Base-by-base conservation (phyloP, 2,888 invertebrate genomes). In the Pelosia muscerda region DNA sequence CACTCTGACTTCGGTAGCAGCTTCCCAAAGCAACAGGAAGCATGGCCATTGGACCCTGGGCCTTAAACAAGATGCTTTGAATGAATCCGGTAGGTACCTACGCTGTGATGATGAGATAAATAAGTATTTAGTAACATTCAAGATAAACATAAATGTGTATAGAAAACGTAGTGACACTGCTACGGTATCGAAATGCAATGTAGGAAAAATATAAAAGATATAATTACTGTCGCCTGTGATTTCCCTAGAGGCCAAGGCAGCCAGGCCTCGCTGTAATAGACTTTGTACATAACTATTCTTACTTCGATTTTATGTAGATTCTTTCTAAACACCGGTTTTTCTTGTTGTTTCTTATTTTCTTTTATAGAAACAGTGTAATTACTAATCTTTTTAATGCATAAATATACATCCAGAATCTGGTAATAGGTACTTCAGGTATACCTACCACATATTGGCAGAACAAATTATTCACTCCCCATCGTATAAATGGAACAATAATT, bases 221-320 rank as follows among this genome's bases (percentile, higher is more conserved):
- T 90, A 92, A 92, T 92, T 90, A 92, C 87, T 88, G 83, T 79
- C 84, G 83, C 80, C 81, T 76, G 79, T 92, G 91, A 93, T 93
- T 93, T 93, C 93, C 93, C 93, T 31, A 19, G 81, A 49, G 88
- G 68, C 72, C 69, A 71, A 69, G 69, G 76, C 80, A 68, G 69
- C 72, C 77, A 71, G 69, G 63, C 68, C 71, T 68, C 71, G 73
- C 80, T 74, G 78, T 81, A 85, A 81, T 85, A 78, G 82, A 68
- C 69, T 77, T 73, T 72, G 68, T 81, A 73, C 75, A 75, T 75
- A 80, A 78, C 75, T 78, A 81, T 76, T 73, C 66, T 68, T 59
- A 53, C 69, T 73, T 77, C 72, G 66, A 69, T 63, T 73, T 71
- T 80, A 69, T 69, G 31, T 53, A 65, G 62, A 26, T 72, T 68